Conservation (phyloP, 2,797 vertebrate species). For the Podarcis lilfordi region DNA sequence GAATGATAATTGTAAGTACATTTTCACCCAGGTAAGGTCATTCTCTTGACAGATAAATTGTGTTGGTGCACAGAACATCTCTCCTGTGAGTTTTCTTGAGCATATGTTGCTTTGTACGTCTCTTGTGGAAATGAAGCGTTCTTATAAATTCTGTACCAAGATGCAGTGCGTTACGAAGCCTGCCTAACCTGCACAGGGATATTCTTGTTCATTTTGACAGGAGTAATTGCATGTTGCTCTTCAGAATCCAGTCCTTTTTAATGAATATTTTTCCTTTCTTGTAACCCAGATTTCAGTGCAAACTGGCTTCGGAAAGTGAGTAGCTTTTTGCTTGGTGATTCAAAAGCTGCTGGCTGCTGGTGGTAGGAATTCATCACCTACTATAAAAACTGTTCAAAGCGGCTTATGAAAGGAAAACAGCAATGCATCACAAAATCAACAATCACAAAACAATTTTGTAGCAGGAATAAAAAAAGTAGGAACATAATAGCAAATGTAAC, state of each 20-base stretch:
- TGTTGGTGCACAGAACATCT: not conserved
- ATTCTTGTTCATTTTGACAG: conserved; percentile 21
- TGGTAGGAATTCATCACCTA: not conserved
- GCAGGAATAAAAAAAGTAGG: too few relatives aligned
- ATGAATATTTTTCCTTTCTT: not conserved
- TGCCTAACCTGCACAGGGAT: conserved; percentile 11
- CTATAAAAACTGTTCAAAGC: not conserved
- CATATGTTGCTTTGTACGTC: conserved; percentile 3
- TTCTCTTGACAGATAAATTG: conserved; percentile 40
- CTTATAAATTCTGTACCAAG: conserved; percentile 38
- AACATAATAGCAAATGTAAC: too few relatives aligned
- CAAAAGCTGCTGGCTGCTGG: conserved; percentile 8
- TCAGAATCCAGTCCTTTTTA: not conserved
- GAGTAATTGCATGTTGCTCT: not conserved
- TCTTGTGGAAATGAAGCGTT: conserved; percentile 35
- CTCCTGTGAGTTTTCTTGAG: conserved; percentile 8
- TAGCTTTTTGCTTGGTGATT: not conserved
- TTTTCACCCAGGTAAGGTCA: conserved; percentile 30
- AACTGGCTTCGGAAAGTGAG: not conserved
- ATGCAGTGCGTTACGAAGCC: not conserved
- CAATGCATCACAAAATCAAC: too few relatives aligned
- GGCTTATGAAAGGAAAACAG: too few relatives aligned
- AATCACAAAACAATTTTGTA: too few relatives aligned
- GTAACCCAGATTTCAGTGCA: not conserved
- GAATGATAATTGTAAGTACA: conserved; percentile 36